phyloP scores from a whole-genome alignment of 2,113 vertebrate genomes.

The Pan troglodytes region NHGRI_mPanTro3-v2.1_pri NC_072402.2:24142001-24142500 shows the following conservation, averaged over 20 bases:
- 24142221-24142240: not conserved
- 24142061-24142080: not conserved
- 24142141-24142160: not conserved
- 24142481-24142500: not conserved
- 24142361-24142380: not conserved
- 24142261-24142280: not conserved
- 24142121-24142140: not conserved
- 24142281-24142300: not conserved
- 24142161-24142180: not conserved
- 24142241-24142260: not conserved
- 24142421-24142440: not conserved
- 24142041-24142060: not conserved
- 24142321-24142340: slow-evolving; percentile 30
- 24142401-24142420: not conserved
- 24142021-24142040: not conserved
- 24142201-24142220: not conserved
- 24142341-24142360: not conserved
- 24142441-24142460: not conserved
- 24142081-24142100: not conserved
- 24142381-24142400: not conserved
- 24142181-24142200: not conserved
- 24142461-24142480: fast-evolving
- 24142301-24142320: not conserved
- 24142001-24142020: not conserved
- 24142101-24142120: not conserved